Evolutionary conservation across 2,797 vertebrate species (phyloP), one percentile per base, ranked within the genome.

Genomic region (Aeoliscus strigatus): DNA sequence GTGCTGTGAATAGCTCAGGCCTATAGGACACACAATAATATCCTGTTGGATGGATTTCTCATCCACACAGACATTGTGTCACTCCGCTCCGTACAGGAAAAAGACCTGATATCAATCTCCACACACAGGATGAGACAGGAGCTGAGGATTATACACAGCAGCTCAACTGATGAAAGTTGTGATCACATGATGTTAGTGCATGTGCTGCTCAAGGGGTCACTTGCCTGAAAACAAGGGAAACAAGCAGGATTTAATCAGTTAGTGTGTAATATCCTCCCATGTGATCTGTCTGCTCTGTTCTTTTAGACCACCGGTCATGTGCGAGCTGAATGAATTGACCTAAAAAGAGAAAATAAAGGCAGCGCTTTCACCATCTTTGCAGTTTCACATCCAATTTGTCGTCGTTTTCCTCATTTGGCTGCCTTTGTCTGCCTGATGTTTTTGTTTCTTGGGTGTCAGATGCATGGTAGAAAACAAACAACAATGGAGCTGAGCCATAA

Each of bases 61-160:
- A 64, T 75, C 59, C 60, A 51, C 59, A 1, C 12, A 2, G 38
- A 38, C 47, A 44, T 50, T 10, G 50, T 39, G 51, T 71, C 60
- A 51, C 70, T 59, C 70, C 73, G 70, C 39, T 70, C 57, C 26
- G 69, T 50, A 32, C 75, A 77, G 84, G 81, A 87, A 87, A n/a
- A 73, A 66, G 69, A 41, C 49, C 67, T 35, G 82, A 89, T 87
- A 84, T 51, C 60, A 36, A 86, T 88, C 85, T 81, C 62, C 39
- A 72, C 77, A 73, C 45, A 56, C 33, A 48, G 43, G 51, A 66
- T 18, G 57, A 71, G 60, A 52, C 62, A 27, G 44, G 62, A 74
- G 63, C 18, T 41, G 35, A 40, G 60, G 75, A 73, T 73, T 76
- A 72, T 10, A 47, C 17, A 10, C 31, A 46, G 31, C 35, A 32